phyloP scores from a whole-genome alignment of 2,113 vertebrate genomes.

The Catharus bicknelli region DNA sequence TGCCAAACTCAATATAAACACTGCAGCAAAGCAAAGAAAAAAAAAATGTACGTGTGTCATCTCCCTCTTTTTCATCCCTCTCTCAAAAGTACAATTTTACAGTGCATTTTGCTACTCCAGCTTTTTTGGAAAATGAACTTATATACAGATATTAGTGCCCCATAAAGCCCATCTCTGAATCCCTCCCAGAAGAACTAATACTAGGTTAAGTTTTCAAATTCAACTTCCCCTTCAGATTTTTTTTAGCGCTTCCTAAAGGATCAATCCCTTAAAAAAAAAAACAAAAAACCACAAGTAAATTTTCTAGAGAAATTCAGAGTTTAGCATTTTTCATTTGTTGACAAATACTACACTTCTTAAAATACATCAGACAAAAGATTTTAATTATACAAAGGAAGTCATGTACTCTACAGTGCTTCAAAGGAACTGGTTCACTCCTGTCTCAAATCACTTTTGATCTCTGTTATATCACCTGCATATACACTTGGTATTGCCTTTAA shows the following conservation, averaged over 20 bases:
- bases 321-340: neutral
- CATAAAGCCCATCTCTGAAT: neutral
- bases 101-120: neutral
- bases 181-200: neutral
- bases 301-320: neutral
- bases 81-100: neutral
- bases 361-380: neutral
- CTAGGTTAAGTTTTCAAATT: neutral
- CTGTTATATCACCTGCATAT: neutral
- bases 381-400: neutral
- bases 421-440: neutral
- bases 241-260: neutral
- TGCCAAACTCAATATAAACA: constrained; percentile 53
- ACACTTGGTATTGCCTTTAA: neutral
- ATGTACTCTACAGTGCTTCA: neutral
- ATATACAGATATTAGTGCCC: neutral
- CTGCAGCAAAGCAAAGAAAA: neutral
- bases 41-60: neutral
- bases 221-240: constrained; percentile 8
- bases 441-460: neutral
- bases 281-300: neutral
- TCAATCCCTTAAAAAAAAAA: neutral
- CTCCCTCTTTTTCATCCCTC: neutral
- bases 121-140: constrained; percentile 13
- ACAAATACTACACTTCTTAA: neutral